These are phyloP conservation scores for Gobio occitaniae DNA, from an alignment of 2,797 vertebrate genomes.

Conservation along the genomic window DNA sequence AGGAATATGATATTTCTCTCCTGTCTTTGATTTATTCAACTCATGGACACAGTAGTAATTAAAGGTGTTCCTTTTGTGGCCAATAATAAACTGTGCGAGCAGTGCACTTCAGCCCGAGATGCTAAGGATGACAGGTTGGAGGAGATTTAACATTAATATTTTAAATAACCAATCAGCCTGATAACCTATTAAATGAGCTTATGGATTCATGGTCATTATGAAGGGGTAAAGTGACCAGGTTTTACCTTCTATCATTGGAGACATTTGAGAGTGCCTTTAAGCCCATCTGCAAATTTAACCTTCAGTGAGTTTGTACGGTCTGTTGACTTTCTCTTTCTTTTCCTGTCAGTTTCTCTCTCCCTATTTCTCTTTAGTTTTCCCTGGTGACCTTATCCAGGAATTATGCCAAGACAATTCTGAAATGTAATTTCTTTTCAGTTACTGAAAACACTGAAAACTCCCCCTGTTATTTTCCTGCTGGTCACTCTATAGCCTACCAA, in stretches of 20 bases:
- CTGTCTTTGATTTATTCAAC: neutral
- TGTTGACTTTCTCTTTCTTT: constrained; percentile 18
- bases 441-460: neutral
- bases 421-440: neutral
- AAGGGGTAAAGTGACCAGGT: neutral
- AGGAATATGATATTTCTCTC: neutral
- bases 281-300: neutral
- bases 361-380: neutral
- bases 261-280: neutral
- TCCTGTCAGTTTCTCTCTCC: neutral
- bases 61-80: neutral
- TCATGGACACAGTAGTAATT: neutral
- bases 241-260: neutral
- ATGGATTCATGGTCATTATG: neutral
- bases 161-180: neutral
- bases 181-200: neutral
- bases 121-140: neutral
- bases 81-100: neutral
- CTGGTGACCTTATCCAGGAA: neutral
- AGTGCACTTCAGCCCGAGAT: neutral
- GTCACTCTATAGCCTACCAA: too few relatives aligned
- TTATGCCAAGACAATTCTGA: neutral
- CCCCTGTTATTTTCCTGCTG: neutral
- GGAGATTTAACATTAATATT: neutral
- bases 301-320: neutral